Base-by-base conservation (phyloP, 2,113 vertebrate genomes). In the Aix galericulata region DNA sequence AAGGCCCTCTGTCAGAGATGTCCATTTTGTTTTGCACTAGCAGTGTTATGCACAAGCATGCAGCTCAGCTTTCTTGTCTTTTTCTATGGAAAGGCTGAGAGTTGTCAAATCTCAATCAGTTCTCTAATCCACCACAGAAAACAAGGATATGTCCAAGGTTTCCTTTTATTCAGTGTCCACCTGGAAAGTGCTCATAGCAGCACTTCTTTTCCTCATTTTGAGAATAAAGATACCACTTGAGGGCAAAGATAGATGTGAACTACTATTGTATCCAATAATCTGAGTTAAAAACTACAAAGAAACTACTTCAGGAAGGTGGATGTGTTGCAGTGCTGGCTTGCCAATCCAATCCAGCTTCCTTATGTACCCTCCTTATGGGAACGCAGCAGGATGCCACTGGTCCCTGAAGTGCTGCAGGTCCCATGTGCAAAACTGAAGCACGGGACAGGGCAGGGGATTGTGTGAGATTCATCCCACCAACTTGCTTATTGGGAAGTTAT, bases 1-100 rank as follows among this genome's bases (percentile, higher is more conserved):
- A 46, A 31, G 7, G 15, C 34, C 21, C 9, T 71, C 25, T 26
- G 58, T 81, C n/a, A 17, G 7, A 80, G 52, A n/a, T 9, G 11
- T 11, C 32, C 21, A 2, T 40, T 29, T 69, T 13, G 29, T 17
- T 46, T 64, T 34, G 40, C 31, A 25, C 18, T 38, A 46, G 29
- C n/a, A 31, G 42, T n/a, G 5, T 36, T n/a, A 27, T 1, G 18
- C 29, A 25, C 27, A 11, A 21, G n/a, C 42, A 26, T 10, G 53
- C 26, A 48, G 34, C 4, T 25, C 6, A 1, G 10, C 0, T 0
- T 1, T 53, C 21, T 15, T 42, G 5, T 46, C 48, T 4, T 58
- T 27, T 42, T 71, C n/a, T 32, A 17, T 1, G 5, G 62, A 78
- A 10, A 75, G 34, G 38, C 26, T 21, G 52, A 26, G 31, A 38